A percentile compares a stretch with the other conserved stretches of the same genome.
Conservation (phyloP, 2,797 vertebrate genomes). For the Vireo griseus region DNA sequence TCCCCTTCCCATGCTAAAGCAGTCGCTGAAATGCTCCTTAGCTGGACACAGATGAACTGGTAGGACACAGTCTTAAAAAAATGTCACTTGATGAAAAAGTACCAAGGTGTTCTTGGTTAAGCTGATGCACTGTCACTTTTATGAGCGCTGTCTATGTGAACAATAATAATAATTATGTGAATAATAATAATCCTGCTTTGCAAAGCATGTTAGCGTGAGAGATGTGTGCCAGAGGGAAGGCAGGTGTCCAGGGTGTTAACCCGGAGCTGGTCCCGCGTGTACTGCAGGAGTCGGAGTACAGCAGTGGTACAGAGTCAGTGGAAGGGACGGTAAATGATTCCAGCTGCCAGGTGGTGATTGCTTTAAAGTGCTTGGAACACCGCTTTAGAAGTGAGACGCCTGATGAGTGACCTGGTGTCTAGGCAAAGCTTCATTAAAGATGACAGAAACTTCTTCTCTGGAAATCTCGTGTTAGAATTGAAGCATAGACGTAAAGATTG, state of each 20-base stretch:
- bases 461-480: fast-evolving
- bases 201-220: fast-evolving
- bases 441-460: neutral
- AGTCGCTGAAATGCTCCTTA: neutral
- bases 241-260: neutral
- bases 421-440: neutral
- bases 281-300: neutral
- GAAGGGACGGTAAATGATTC: no score
- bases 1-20: neutral
- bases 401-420: neutral
- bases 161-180: no score
- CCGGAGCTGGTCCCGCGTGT: fast-evolving
- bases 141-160: neutral
- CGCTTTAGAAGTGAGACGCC: neutral
- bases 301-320: fast-evolving
- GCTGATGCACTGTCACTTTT: neutral
- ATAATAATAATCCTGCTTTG: no score
- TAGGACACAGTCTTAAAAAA: neutral
- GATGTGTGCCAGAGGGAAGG: neutral
- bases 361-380: neutral
- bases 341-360: neutral
- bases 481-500: neutral
- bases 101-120: neutral
- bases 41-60: neutral
- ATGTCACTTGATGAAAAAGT: fast-evolving